Conservation (phyloP, 2,888 invertebrate species). For the Ennomos quercinarius region DNA sequence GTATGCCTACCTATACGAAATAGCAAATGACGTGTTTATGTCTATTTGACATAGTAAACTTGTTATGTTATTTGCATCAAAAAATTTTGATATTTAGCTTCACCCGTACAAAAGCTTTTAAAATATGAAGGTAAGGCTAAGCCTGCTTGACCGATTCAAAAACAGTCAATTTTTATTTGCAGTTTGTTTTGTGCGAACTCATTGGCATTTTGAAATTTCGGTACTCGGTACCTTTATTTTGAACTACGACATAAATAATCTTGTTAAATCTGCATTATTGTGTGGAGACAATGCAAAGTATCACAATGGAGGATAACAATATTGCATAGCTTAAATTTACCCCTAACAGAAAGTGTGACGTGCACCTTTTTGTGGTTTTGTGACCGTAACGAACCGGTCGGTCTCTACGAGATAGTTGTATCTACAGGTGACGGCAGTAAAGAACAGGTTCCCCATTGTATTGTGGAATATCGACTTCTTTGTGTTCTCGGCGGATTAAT, state of each 20-base stretch:
- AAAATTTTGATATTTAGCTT: background rate
- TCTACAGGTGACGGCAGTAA: constrained; percentile 70
- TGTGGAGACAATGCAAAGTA: constrained; percentile 18
- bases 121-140: constrained; percentile 19
- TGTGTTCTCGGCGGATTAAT: constrained; percentile 32
- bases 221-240: no score
- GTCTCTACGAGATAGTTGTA: constrained; percentile 61
- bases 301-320: constrained; percentile 27
- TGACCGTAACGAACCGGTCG: constrained; percentile 73
- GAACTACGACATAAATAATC: background rate
- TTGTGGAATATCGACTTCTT: constrained; percentile 59
- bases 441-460: constrained; percentile 68
- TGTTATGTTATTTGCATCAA: no score
- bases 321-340: constrained; percentile 41
- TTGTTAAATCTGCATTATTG: constrained; percentile 15
- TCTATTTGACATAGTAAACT: no score
- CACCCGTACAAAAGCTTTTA: constrained; percentile 2
- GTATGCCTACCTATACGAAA: no score
- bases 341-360: constrained; percentile 62
- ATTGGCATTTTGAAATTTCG: background rate
- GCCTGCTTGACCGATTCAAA: constrained; percentile 5
- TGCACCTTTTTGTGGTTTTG: constrained; percentile 64
- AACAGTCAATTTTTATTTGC: constrained; percentile 10
- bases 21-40: no score
- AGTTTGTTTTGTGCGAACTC: background rate